phyloP scores from a whole-genome alignment of 2,797 vertebrate genomes.

The Neosilurus hyrtlii region DNA sequence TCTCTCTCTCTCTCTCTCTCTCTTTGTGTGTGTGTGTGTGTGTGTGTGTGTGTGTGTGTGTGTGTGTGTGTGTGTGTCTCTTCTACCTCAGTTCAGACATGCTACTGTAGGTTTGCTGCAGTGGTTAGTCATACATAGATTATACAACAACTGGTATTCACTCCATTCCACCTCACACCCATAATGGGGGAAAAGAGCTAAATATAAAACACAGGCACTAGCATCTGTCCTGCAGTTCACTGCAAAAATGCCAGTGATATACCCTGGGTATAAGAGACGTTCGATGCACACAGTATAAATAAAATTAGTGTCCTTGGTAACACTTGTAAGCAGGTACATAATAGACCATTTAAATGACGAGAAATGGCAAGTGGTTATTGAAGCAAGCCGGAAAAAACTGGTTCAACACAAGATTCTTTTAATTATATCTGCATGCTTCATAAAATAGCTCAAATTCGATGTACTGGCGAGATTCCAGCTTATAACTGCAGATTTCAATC shows the following conservation, averaged over 20 bases:
- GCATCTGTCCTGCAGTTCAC: slow-evolving; percentile 35
- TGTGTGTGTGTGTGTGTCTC: slow-evolving; percentile 20
- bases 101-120: slow-evolving; percentile 33
- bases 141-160: slow-evolving; percentile 52
- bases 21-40: slow-evolving; percentile 18
- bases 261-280: slow-evolving; percentile 24
- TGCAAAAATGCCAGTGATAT: slow-evolving; percentile 38
- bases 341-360: slow-evolving; percentile 2
- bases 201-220: slow-evolving; percentile 45
- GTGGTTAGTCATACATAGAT: slow-evolving; percentile 54
- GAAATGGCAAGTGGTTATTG: not conserved
- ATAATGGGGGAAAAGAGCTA: slow-evolving; percentile 42
- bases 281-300: not conserved
- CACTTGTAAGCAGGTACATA: not conserved
- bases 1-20: not conserved
- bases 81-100: slow-evolving; percentile 15
- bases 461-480: slow-evolving; percentile 3
- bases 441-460: slow-evolving; percentile 1
- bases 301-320: slow-evolving; percentile 5
- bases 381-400: not conserved
- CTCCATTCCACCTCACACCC: slow-evolving; percentile 45
- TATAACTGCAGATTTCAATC: slow-evolving; percentile 10
- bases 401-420: not conserved
- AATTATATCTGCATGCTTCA: slow-evolving; percentile 11
- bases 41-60: slow-evolving; percentile 9